Base-by-base conservation (phyloP, 2,797 vertebrate genomes). In the Pelobates cultripes region DNA sequence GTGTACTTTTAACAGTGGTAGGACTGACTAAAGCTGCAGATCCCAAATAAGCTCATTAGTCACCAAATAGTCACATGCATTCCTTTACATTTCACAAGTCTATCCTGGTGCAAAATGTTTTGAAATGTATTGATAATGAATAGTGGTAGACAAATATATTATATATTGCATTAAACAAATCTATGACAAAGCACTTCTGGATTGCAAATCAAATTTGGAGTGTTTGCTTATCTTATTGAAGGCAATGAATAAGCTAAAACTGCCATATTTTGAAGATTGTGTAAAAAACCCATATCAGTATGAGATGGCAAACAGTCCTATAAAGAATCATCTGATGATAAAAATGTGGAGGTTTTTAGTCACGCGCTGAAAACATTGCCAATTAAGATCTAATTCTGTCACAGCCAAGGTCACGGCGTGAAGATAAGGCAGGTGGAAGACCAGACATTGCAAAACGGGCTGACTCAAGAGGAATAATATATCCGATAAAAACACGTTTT, bases 391-490 rank as follows among this genome's bases (percentile, higher is more conserved):
- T 75, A 86, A 87, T 88, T 88, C 85, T 87, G 86, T 83, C 84
- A 82, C 86, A 79, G 84, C 86, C 87, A 86, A 86, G 80, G 88
- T 86, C 86, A 86, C 70, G 4, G 84, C 42, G 61, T 83, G 86
- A 73, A 86, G 89, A 90, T 78, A 87, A 81, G 90, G 86, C 89
- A 84, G 87, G 86, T 82, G 86, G 87, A 84, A 88, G 87, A 85
- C 88, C 84, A 79, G 86, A 85, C 85, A 88, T 68, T 78, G 71
- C 84, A 76, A 85, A 87, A 89, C 0, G 6, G 72, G 91, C 93
- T 93, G 93, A 94, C 89, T 93, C 90, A 91, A 85, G 91, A 85
- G 86, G 90, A 92, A 86, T 85, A 83, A 88, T 78, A 85, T 28
- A 78, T 83, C 0, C 73, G 85, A 73, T 12, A 64, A 13, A 85